Base-by-base conservation (phyloP, 2,113 vertebrate genomes). In the Holacanthus passer region DNA sequence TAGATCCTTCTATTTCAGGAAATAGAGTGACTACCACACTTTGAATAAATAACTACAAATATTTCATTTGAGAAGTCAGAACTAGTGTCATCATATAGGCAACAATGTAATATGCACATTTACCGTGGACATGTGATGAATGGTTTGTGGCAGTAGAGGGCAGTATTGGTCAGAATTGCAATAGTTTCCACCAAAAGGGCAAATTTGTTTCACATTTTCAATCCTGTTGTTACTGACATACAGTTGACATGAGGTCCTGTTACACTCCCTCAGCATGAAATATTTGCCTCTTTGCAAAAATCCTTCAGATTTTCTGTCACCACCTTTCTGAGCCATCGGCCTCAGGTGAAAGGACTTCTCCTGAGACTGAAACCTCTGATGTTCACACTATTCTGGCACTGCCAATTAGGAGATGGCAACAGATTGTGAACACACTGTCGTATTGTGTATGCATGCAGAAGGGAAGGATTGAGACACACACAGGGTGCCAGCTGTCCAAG, bases 401-500 rank as follows among this genome's bases (percentile, higher is more conserved):
- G 79, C 67, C 75, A 86, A 71, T 84, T 83, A 82, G 79, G 27
- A 88, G 85, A 92, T 56, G 87, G 89, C 83, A 85, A 87, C 89
- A 91, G 71, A 72, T 65, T 41, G 39, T 73, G 56, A 59, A 87
- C 87, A 89, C 63, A 88, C 67, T 62, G 48, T 39, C 19, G 24
- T 87, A 75, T 87, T 87, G 77, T 87, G 70, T 11, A 89, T 77
- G 71, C 82, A 76, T 78, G 78, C 67, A 77, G 80, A 84, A 78
- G 67, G 70, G 47, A 41, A 77, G 69, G 71, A 79, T 55, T 82
- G 76, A 83, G 71, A 85, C 66, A 62, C 65, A 53, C 39, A 52
- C 35, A 50, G 20, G 3, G 64, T 74, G 79, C 76, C 89, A 89
- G 88, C 91, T 93, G 91, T 83, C 90, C 64, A 52, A 88, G 80